Evolutionary conservation across 2,888 invertebrate species (phyloP).

Genomic region (Polymixis flavicincta): DNA sequence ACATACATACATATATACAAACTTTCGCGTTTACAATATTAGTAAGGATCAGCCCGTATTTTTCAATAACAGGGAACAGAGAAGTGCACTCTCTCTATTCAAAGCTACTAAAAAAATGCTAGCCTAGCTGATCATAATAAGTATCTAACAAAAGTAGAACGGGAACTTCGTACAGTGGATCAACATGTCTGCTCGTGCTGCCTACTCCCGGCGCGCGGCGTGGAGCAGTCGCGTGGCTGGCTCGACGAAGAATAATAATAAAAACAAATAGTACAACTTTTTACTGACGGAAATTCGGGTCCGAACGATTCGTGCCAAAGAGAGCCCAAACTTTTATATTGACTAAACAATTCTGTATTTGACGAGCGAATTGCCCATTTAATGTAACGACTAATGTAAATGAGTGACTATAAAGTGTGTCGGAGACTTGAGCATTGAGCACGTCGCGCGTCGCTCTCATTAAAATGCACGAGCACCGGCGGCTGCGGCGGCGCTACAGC

Average conservation of each 20-base stretch:
- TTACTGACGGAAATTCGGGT: conserved; percentile 59
- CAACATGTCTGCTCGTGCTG: neutral
- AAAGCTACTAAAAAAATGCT: neutral
- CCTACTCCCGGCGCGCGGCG: neutral
- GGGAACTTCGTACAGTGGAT: neutral
- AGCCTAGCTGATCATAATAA: neutral
- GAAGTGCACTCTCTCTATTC: neutral
- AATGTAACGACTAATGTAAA: conserved; percentile 39
- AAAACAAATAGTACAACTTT: conserved; percentile 70
- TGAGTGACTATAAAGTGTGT: conserved; percentile 7
- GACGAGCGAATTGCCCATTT: conserved; percentile 50
- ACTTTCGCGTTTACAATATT: too few relatives aligned
- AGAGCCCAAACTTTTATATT: conserved; percentile 57
- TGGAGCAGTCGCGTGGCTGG: neutral
- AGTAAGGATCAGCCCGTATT: neutral
- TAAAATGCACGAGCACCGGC: neutral
- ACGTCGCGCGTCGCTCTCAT: neutral
- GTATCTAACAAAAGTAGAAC: neutral
- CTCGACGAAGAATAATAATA: conserved; percentile 58
- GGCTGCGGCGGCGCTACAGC: neutral
- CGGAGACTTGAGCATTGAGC: neutral
- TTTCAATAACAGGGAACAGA: neutral
- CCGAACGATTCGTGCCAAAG: conserved; percentile 50
- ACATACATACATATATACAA: too few relatives aligned
- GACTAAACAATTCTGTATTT: conserved; percentile 63